Conservation (phyloP, 2,113 vertebrate genomes). For the Mellivora capensis region DNA sequence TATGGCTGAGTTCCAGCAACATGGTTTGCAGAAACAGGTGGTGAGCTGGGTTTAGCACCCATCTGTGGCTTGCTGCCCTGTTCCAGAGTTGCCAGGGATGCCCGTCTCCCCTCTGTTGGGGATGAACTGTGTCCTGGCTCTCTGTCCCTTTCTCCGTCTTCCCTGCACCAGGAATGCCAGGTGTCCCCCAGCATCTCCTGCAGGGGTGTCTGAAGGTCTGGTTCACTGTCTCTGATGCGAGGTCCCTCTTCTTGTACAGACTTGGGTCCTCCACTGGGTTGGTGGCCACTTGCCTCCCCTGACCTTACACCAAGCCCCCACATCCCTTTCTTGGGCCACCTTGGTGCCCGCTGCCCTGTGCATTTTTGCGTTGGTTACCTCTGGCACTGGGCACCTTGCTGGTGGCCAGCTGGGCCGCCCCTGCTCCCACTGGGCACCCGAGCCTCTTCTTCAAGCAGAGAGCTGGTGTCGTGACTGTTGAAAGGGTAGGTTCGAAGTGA, state of each 20-base stretch:
- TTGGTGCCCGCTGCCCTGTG: rapidly evolving
- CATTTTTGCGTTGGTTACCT: too few relatives aligned
- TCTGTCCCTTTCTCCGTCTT: not conserved
- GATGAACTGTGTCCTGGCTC: not conserved
- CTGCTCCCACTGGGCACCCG: not conserved
- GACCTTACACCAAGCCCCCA: too few relatives aligned
- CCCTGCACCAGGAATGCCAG: rapidly evolving
- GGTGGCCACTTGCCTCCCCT: not conserved
- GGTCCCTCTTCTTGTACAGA: not conserved
- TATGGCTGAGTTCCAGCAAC: rapidly evolving
- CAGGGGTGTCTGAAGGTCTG: not conserved
- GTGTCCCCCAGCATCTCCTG: rapidly evolving
- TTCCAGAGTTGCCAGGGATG: not conserved
- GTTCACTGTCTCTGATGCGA: rapidly evolving
- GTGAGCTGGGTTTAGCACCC: not conserved
- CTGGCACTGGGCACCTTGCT: rapidly evolving
- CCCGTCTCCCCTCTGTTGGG: too few relatives aligned
- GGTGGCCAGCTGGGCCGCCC: not conserved
- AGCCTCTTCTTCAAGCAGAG: not conserved
- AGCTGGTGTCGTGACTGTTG: not conserved
- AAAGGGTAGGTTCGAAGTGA: not conserved
- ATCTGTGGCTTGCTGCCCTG: not conserved
- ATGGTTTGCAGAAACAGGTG: not conserved
- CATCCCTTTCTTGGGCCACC: too few relatives aligned
- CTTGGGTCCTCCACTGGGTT: not conserved